A percentile compares a stretch with the other conserved stretches of the same genome.
Evolutionary conservation across 1,140 invertebrate genomes (phyloP).

Genomic region (Ceratina calcarata): DNA sequence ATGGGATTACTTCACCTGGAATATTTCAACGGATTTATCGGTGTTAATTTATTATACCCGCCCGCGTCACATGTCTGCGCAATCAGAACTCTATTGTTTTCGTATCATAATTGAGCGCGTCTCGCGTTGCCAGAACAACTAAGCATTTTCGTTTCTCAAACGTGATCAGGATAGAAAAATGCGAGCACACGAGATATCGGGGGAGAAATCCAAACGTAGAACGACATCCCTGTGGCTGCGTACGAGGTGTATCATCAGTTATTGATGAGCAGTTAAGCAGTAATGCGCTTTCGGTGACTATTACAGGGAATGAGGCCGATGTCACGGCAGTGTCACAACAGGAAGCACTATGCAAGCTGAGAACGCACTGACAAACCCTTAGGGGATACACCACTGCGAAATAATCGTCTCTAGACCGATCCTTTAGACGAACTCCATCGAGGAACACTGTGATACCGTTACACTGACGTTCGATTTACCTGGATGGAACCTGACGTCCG

Average conservation of each 20-base stretch:
- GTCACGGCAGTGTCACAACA: slow-evolving; percentile 13
- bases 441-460: not conserved
- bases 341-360: slow-evolving; percentile 6
- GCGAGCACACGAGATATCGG: not conserved
- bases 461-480: slow-evolving; percentile 65
- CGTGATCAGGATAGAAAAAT: not conserved
- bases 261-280: not conserved
- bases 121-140: too few species aligned
- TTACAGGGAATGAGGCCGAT: not conserved
- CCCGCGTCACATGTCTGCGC: not conserved
- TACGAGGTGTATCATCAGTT: not conserved
- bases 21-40: not conserved
- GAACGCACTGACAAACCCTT: slow-evolving; percentile 8
- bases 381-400: not conserved
- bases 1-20: not conserved
- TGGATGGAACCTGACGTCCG: slow-evolving; percentile 63
- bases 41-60: not conserved
- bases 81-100: not conserved
- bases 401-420: not conserved
- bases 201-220: not conserved
- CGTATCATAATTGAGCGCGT: not conserved
- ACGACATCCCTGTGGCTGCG: slow-evolving; percentile 13
- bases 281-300: not conserved
- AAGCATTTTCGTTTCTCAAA: too few species aligned
- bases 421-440: not conserved